Evolutionary conservation across 2,797 vertebrate genomes (phyloP).

Genomic region (Catharus ustulatus): DNA sequence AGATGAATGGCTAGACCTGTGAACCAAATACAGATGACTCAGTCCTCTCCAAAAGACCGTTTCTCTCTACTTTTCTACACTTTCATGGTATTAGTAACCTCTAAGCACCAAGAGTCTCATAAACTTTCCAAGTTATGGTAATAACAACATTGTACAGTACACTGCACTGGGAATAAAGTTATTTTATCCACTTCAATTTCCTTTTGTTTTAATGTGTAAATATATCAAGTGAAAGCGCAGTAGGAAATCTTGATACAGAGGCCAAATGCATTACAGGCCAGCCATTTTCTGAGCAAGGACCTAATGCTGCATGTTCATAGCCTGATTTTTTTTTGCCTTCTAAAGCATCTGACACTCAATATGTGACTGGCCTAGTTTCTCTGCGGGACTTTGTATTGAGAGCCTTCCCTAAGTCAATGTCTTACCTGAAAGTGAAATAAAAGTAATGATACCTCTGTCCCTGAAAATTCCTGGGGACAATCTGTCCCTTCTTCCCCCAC

Average conservation of each 20-base stretch:
- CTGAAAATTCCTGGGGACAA: not conserved
- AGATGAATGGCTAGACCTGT: not conserved
- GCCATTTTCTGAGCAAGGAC: not conserved
- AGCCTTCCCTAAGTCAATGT: not conserved
- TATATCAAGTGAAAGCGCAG: conserved; percentile 36
- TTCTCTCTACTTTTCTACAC: conserved; percentile 31
- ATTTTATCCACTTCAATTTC: conserved; percentile 62
- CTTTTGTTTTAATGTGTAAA: conserved; percentile 59
- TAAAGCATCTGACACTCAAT: not conserved
- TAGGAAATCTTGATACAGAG: conserved; percentile 19
- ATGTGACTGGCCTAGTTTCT: not conserved
- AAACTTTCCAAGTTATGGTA: conserved; percentile 50
- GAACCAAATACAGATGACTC: not conserved
- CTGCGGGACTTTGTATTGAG: not conserved
- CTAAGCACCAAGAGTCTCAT: conserved; percentile 44
- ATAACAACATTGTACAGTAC: conserved; percentile 55
- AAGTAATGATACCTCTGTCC: not conserved
- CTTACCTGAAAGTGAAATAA: not conserved
- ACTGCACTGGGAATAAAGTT: conserved; percentile 59
- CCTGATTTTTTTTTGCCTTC: not conserved
- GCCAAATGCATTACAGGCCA: not conserved
- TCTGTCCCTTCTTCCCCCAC: rapidly evolving
- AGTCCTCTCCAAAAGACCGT: not conserved
- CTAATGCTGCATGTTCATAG: not conserved
- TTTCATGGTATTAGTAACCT: conserved; percentile 36